Evolutionary conservation across 2,888 invertebrate genomes (phyloP), one percentile per base, ranked within the genome.

Genomic region (Anarsia innoxiella): DNA sequence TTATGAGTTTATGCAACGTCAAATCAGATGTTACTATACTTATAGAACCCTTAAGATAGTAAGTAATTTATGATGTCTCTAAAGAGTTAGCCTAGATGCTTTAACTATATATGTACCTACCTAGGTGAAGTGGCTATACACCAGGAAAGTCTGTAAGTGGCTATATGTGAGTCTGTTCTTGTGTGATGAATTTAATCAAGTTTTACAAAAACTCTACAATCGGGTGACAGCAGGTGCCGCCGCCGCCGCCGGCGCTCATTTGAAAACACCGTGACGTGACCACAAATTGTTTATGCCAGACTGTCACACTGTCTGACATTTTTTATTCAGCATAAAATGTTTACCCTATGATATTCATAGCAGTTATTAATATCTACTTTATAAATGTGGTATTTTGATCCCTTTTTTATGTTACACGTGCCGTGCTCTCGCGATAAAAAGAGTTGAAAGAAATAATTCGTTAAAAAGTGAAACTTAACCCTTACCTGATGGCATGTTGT

Each of bases 191-290:
- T n/a, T n/a, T n/a, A n/a, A n/a, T n/a, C n/a, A n/a, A n/a, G n/a
- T n/a, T n/a, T n/a, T n/a, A n/a, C n/a, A n/a, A n/a, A 62, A 64
- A 65, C 69, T 71, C 62, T 67, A 66, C 71, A 70, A 70, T 65
- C 67, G 67, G 45, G 38, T 45, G 76, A 79, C 82, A n/a, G n/a
- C n/a, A 83, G 82, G 82, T 83, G 82, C 51, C 44, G 49, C 39
- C 45, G 41, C 51, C n/a, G n/a, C n/a, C n/a, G n/a, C n/a, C n/a
- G n/a, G n/a, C n/a, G n/a, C n/a, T n/a, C n/a, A n/a, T n/a, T n/a
- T 72, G 78, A 75, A 82, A 80, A 69, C 54, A 59, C 66, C 69
- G 69, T 74, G 71, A 66, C 78, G 70, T 73, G 71, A 66, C 78
- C 76, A 71, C 65, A 54, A 70, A 65, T 68, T 68, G 73, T 75